phyloP scores from a whole-genome alignment of 2,113 vertebrate species.

The Heterotilapia buettikoferi region DNA sequence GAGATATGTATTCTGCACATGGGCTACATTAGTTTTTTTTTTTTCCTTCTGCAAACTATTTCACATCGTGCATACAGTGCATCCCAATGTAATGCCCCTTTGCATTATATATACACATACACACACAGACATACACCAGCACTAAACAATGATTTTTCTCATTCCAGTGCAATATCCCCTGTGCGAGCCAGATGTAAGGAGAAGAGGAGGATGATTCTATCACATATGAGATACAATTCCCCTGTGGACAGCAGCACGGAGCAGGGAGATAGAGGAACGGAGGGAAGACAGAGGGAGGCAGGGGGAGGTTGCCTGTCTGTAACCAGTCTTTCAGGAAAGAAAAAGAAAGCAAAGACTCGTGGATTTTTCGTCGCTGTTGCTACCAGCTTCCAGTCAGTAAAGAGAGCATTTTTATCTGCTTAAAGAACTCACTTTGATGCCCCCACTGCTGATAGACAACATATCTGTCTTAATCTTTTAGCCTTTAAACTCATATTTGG shows the following conservation, averaged over 20 bases:
- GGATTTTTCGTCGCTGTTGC: not conserved
- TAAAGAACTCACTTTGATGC: not conserved
- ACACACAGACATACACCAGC: not conserved
- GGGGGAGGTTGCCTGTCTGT: slow-evolving; percentile 3
- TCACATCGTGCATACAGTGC: not conserved
- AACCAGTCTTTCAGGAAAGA: not conserved
- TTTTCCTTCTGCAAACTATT: not conserved
- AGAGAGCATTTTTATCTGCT: not conserved
- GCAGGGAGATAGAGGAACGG: not conserved
- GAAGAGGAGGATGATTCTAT: slow-evolving; percentile 37
- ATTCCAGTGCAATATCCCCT: slow-evolving; percentile 42
- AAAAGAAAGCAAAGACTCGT: not conserved
- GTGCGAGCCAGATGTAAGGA: slow-evolving; percentile 40
- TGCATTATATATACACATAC: not conserved
- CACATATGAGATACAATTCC: slow-evolving; percentile 54
- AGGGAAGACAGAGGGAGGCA: not conserved
- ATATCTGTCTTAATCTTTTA: not conserved
- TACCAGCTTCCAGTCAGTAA: not conserved
- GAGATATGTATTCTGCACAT: not conserved
- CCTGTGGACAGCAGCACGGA: slow-evolving; percentile 17
- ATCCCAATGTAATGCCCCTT: not conserved
- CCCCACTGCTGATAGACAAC: not conserved
- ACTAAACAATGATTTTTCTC: slow-evolving; percentile 36
- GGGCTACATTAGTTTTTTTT: not conserved
- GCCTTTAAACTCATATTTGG: not conserved